Conservation (phyloP, 2,888 invertebrate species). For the Microplitis manilae region DNA sequence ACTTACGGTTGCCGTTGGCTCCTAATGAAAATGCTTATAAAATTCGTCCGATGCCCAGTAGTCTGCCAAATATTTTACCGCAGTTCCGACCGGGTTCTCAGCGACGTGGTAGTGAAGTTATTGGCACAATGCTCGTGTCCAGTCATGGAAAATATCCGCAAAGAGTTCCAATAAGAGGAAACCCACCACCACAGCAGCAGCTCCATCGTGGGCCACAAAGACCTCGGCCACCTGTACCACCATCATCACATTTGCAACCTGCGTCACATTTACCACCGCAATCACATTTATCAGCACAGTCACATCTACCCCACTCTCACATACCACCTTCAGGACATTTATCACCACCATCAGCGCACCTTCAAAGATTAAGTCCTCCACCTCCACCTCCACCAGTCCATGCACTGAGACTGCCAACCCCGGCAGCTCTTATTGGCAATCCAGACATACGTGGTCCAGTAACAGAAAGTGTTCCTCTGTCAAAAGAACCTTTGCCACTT, state of each 20-base stretch:
- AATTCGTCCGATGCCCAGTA: slow-evolving; percentile 58
- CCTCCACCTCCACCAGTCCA: slow-evolving; percentile 56
- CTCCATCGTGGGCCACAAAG: slow-evolving; percentile 26
- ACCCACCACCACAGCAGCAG: slow-evolving; percentile 19
- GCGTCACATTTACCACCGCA: slow-evolving; percentile 60
- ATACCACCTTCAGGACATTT: slow-evolving; percentile 43
- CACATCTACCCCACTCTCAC: slow-evolving; percentile 55
- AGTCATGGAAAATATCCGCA: slow-evolving; percentile 31
- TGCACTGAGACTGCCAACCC: slow-evolving; percentile 56
- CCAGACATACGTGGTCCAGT: slow-evolving; percentile 71
- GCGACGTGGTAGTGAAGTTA: slow-evolving; percentile 67
- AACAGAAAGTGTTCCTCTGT: slow-evolving; percentile 72
- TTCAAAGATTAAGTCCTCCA: slow-evolving; percentile 57
- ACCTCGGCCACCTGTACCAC: slow-evolving; percentile 28
- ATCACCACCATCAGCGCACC: slow-evolving; percentile 34
- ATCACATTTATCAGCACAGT: slow-evolving; percentile 53
- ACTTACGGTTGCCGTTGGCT: slow-evolving; percentile 46
- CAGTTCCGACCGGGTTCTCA: slow-evolving; percentile 80
- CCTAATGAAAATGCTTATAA: slow-evolving; percentile 47
- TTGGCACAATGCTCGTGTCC: slow-evolving; percentile 55
- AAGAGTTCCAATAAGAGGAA: slow-evolving; percentile 27
- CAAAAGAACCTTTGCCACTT: slow-evolving; percentile 22
- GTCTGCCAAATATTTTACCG: slow-evolving; percentile 79
- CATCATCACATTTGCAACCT: slow-evolving; percentile 48
- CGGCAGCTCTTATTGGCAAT: slow-evolving; percentile 51